Base-by-base conservation (phyloP, 2,113 vertebrate genomes). In the Lasiurus cinereus region DNA sequence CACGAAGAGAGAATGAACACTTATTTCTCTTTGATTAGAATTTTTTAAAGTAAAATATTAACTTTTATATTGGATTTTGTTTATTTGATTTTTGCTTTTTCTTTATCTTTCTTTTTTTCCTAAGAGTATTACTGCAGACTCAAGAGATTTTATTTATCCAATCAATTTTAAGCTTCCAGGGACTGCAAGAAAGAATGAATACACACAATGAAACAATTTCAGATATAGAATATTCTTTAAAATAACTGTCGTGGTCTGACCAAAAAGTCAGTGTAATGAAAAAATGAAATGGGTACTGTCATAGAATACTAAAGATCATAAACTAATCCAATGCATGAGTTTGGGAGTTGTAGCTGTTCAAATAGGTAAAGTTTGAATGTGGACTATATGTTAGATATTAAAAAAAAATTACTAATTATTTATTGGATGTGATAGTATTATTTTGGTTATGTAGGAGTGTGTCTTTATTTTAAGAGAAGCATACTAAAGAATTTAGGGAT, bases 241-340 rank as follows among this genome's bases (percentile, higher is more conserved):
- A 78, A 78, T 54, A 82, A 76, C 22, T 36, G 22, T 50, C 33
- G 48, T 77, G 12, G 11, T 59, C 21, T 66, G 31, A 59, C 46
- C 54, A 90, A 27, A 93, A 94, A 94, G n/a, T 92, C 29, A 92
- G 9, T 84, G 31, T 21, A 96, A 77, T 87, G 48, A 89, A 69
- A 50, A 87, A 66, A 22, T 14, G 4, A 33, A 67, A 78, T 80
- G 5, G 29, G 24, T 69, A 69, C 9, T 96, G 6, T 69, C 52
- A 52, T 39, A 77, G 6, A 85, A 70, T 22, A 36, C 29, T 48
- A 84, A 90, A 84, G 11, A 80, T 46, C 43, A 52, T 50, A 82
- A 77, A 33, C 5, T 90, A 78, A 85, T 67, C 27, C 16, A 90
- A 0, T 66, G 16, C 6, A 33, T 69, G 54, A 88, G 24, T 54